Evolutionary conservation across 2,113 vertebrate species (phyloP), one percentile per base, ranked within the genome.

Genomic region (Eulemur macaco): DNA sequence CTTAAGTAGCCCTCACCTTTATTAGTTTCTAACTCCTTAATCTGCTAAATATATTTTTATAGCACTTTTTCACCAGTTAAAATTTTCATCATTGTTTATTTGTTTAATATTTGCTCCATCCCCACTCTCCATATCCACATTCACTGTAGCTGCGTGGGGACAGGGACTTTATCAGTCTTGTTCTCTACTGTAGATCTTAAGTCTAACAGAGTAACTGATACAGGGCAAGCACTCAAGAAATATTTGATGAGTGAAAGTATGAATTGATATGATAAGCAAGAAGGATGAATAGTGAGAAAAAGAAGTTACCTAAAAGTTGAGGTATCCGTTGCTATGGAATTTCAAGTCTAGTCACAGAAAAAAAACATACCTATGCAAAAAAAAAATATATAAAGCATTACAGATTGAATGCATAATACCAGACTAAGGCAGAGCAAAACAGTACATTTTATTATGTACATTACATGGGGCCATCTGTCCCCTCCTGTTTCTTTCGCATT

Each of bases 401-500:
- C 39, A 89, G 83, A 66, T 11, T 92, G 89, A 81, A 81, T 80
- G 31, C 74, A 56, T 92, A 89, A 60, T 69, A 50, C 13, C 4
- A 34, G 45, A 91, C n/a, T 69, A 78, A 89, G 74, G 64, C 93
- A 91, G 89, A 91, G 56, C 60, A 54, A 77, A 89, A 52, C 78
- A 84, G 60, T 74, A 52, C 56, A 94, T 80, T 95, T 91, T 91
- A 93, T 95, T 95, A 91, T 93, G 95, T 84, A 45, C 93, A 76
- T 91, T 97, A 60, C 76, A 69, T 14, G 27, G 69, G 74, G 64
- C 96, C 96, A 96, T 97, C 96, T 96, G 97, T 80, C 68, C 63
- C 86, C 86, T 97, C 78, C 92, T 97, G 92, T 84, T 97, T 80
- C 93, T 87, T 94, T 93, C 89, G 63, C 89, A 82, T 91, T 94